Evolutionary conservation across 2,888 invertebrate genomes (phyloP).

Genomic region (Athripsodes cinereus): DNA sequence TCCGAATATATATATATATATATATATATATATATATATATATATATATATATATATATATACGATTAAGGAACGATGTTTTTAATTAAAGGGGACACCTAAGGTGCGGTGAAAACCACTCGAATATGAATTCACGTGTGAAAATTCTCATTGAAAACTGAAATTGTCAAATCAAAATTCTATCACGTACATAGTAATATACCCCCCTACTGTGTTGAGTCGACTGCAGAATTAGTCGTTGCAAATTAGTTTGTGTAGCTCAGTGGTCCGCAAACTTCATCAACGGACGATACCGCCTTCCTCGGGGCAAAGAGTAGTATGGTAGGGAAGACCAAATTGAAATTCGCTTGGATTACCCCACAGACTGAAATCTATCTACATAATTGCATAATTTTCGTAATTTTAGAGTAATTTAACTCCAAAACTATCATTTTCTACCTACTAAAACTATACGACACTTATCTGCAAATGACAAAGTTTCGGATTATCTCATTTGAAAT

Average conservation of each 20-base stretch:
- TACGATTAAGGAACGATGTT: not conserved
- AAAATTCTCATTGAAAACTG: not conserved
- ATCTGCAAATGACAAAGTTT: too few species aligned
- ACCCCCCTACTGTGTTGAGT: not conserved
- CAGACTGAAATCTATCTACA: too few species aligned
- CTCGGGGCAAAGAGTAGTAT: not conserved
- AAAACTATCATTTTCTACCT: too few species aligned
- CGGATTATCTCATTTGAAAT: too few species aligned
- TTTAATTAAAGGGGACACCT: not conserved
- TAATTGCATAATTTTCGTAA: too few species aligned
- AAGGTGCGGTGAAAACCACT: not conserved
- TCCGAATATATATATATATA: not conserved
- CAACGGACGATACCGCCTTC: not conserved
- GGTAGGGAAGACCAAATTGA: too few species aligned
- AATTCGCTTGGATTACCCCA: too few species aligned
- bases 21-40: not conserved
- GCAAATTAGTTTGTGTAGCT: not conserved
- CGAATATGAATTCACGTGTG: not conserved
- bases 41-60: not conserved
- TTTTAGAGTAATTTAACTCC: too few species aligned
- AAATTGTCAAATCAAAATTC: not conserved
- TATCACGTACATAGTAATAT: too few species aligned
- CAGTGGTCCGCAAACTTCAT: not conserved
- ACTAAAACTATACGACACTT: too few species aligned
- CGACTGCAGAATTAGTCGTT: not conserved